These are phyloP conservation scores for Hypomesus transpacificus DNA, from an alignment of 2,113 vertebrate species.

Conservation along the genomic window DNA sequence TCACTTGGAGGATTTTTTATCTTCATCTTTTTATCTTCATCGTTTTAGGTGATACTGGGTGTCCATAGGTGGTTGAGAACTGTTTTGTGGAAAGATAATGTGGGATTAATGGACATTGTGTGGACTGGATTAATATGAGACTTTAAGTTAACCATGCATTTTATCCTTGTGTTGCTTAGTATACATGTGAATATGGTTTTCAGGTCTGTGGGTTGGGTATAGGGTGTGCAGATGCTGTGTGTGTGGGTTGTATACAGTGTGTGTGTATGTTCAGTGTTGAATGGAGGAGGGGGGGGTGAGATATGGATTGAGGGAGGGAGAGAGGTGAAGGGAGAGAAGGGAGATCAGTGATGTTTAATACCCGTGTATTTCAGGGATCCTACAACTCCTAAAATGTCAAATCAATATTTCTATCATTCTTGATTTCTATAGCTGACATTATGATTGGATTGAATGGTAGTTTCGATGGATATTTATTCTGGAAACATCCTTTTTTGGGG, in stretches of 20 bases:
- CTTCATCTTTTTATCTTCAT: no score
- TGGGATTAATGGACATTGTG: no score
- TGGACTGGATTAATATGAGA: no score
- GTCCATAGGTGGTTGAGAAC: no score
- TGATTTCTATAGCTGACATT: not conserved
- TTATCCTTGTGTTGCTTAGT: no score
- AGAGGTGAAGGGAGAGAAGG: conserved; percentile 62
- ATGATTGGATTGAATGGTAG: not conserved
- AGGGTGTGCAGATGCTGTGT: not conserved
- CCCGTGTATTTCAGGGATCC: not conserved
- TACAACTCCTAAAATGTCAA: not conserved
- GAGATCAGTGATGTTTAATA: conserved; percentile 47
- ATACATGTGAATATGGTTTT: not conserved
- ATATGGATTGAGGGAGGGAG: conserved; percentile 34
- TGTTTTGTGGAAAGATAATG: no score
- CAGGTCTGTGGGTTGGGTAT: not conserved
- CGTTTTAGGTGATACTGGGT: no score
- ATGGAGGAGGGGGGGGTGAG: not conserved
- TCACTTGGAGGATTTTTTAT: no score
- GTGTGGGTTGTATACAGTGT: not conserved
- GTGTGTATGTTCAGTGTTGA: conserved; percentile 7
- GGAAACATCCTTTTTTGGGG: no score
- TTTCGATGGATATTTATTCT: not conserved
- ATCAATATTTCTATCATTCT: no score
- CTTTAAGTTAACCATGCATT: no score